phyloP scores from a whole-genome alignment of 2,113 vertebrate species.

The Spheniscus mendiculus region DNA sequence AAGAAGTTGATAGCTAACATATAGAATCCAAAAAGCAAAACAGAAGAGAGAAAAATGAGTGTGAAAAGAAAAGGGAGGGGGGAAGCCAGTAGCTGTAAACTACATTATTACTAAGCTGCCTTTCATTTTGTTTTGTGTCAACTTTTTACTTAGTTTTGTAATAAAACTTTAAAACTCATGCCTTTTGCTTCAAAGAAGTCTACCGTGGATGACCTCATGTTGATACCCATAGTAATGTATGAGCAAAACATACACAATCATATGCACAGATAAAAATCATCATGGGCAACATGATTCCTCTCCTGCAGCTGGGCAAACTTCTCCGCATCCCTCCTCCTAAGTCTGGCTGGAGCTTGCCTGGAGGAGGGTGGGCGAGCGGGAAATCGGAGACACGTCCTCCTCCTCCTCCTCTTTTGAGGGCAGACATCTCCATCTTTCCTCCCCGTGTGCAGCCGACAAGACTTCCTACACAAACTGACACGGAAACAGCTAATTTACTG shows the following conservation, averaged over 20 bases:
- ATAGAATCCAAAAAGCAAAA: background rate
- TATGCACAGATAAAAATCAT: background rate
- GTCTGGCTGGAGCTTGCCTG: background rate
- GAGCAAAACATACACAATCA: background rate
- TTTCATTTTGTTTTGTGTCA: background rate
- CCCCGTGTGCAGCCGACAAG: background rate
- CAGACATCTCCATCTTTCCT: slow-evolving; percentile 50
- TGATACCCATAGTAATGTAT: background rate
- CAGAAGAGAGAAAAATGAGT: background rate
- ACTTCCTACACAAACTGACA: slow-evolving; percentile 46
- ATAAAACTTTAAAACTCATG: background rate
- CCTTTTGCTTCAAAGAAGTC: background rate
- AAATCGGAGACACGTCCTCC: background rate
- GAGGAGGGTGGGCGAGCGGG: background rate
- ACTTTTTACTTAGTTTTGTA: background rate
- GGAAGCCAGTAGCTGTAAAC: background rate
- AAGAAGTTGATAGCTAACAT: background rate
- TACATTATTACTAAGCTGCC: background rate
- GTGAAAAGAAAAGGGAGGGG: background rate
- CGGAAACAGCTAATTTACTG: slow-evolving; percentile 23
- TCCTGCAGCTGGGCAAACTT: background rate
- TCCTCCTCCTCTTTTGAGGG: background rate
- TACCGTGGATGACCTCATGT: background rate
- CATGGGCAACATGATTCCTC: background rate
- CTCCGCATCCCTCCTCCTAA: background rate